Percentiles rank a stretch among this genome's conserved stretches.
Evolutionary conservation across 2,888 invertebrate genomes (phyloP).

Genomic region (Argynnis bischoffii): DNA sequence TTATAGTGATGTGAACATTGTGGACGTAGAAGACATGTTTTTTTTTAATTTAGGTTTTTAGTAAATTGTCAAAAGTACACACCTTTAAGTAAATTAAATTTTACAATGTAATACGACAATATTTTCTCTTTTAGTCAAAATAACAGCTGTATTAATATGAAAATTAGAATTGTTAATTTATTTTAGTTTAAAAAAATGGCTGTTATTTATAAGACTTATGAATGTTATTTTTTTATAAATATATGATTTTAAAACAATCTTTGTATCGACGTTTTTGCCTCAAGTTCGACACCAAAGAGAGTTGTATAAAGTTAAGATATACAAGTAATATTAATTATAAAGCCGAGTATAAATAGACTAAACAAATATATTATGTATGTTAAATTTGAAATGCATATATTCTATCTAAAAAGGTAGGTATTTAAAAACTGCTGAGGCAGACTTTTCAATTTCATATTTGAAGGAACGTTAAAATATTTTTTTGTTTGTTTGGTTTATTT

Average conservation of each 20-base stretch:
- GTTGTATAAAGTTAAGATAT: slow-evolving; percentile 51
- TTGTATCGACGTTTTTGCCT: slow-evolving; percentile 32
- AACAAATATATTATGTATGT: slow-evolving; percentile 5
- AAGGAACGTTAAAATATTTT: neutral
- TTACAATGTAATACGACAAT: slow-evolving; percentile 4
- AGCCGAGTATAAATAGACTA: slow-evolving; percentile 42
- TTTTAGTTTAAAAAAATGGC: slow-evolving; percentile 28
- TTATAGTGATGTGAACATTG: slow-evolving; percentile 6
- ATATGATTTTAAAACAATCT: slow-evolving; percentile 22
- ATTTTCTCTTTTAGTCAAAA: slow-evolving; percentile 11
- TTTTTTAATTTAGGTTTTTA: slow-evolving; percentile 1
- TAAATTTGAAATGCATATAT: slow-evolving; percentile 1
- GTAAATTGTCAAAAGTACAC: slow-evolving; percentile 15
- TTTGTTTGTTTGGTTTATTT: slow-evolving; percentile 12
- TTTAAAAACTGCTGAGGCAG: slow-evolving; percentile 4
- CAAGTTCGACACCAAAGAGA: slow-evolving; percentile 74
- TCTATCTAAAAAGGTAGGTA: neutral
- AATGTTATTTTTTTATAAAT: slow-evolving; percentile 22
- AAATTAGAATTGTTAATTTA: slow-evolving; percentile 24
- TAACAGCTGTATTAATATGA: slow-evolving; percentile 21
- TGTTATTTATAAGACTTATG: slow-evolving; percentile 25
- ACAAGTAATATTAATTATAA: slow-evolving; percentile 55
- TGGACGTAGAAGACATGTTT: slow-evolving; percentile 10
- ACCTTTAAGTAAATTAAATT: neutral
- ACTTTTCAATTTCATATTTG: slow-evolving; percentile 1